Conservation (phyloP, 2,797 vertebrate genomes). For the Botia almorhae region DNA sequence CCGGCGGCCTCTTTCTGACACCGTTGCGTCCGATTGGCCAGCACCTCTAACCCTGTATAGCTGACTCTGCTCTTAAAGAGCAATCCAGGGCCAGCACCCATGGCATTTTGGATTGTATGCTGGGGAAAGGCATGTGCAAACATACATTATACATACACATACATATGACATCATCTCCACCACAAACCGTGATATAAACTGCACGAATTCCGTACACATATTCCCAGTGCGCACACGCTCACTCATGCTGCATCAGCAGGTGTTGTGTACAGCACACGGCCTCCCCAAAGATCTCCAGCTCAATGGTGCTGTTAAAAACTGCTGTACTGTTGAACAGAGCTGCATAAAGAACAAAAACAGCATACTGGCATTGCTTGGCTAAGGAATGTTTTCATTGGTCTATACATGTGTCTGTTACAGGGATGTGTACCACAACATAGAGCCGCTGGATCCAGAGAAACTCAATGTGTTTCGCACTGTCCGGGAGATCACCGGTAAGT, state of each 20-base stretch:
- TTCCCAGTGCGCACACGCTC: slow-evolving; percentile 9
- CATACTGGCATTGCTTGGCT: background rate
- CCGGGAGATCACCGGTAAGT: slow-evolving; percentile 93
- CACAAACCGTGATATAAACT: slow-evolving; percentile 24
- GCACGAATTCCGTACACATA: slow-evolving; percentile 13
- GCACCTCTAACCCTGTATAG: slow-evolving; percentile 29
- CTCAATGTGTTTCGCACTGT: slow-evolving; percentile 94
- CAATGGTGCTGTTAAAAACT: slow-evolving; percentile 30
- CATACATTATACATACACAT: background rate
- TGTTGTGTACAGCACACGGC: slow-evolving; percentile 12
- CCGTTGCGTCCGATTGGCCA: slow-evolving; percentile 1
- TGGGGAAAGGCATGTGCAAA: slow-evolving; percentile 30
- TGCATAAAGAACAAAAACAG: background rate
- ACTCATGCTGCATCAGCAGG: slow-evolving; percentile 25
- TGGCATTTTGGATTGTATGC: background rate
- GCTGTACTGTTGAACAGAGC: slow-evolving; percentile 7
- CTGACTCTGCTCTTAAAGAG: slow-evolving; percentile 45
- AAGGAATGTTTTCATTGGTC: background rate
- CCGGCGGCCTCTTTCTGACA: slow-evolving; percentile 9
- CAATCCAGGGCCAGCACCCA: slow-evolving; percentile 1
- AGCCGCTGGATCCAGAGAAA: slow-evolving; percentile 94
- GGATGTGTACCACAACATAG: slow-evolving; percentile 93
- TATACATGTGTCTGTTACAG: slow-evolving; percentile 67
- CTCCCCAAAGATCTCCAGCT: slow-evolving; percentile 24
- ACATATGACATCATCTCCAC: slow-evolving; percentile 21